Base-by-base conservation (phyloP, 1,140 invertebrate species). In the Zaprionus capensis region DNA sequence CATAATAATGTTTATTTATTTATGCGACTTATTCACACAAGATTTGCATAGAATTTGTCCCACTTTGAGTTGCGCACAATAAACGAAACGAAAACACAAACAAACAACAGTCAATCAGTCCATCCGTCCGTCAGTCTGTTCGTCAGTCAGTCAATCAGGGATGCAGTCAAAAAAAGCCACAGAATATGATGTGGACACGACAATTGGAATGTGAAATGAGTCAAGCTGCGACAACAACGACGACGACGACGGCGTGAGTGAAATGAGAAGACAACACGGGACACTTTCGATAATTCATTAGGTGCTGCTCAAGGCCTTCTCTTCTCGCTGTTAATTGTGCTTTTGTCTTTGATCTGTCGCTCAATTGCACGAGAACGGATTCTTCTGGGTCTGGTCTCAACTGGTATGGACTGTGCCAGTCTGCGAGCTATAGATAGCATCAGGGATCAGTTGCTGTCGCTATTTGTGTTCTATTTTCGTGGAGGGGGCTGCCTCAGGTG, bases 1-100 rank as follows among this genome's bases (percentile, higher is more conserved):
- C 85, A 90, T 90, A 91, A 90, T 90, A 90, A 77, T 90, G 81
- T 90, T 90, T 90, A 88, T 90, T 90, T 88, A 88, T 88, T 80
- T 77, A 24, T 12, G 4, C 20, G 70, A 72, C 68, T 76, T 64
- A 53, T 69, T 62, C 51, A 58, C 74, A 76, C 2, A 34, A 34
- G 58, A 74, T 81, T 82, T 78, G 85, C 81, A 85, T 85, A 84
- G 76, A 90, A 90, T 90, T 90, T 90, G 85, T 80, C 86, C 85
- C 85, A 90, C 86, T 91, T 90, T 76, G 82, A 17, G 38, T 15
- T 14, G 31, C 58, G 38, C 64, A 81, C 71, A 88, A 81, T 81
- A 67, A 66, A 63, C 68, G 59, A 51, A 61, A 76, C 46, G 38
- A 36, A 63, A 62, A 73, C 41, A 68, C 64, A 77, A 75, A 70